Evolutionary conservation across 2,113 vertebrate genomes (phyloP).

Genomic region (Melanerpes aurifrons): DNA sequence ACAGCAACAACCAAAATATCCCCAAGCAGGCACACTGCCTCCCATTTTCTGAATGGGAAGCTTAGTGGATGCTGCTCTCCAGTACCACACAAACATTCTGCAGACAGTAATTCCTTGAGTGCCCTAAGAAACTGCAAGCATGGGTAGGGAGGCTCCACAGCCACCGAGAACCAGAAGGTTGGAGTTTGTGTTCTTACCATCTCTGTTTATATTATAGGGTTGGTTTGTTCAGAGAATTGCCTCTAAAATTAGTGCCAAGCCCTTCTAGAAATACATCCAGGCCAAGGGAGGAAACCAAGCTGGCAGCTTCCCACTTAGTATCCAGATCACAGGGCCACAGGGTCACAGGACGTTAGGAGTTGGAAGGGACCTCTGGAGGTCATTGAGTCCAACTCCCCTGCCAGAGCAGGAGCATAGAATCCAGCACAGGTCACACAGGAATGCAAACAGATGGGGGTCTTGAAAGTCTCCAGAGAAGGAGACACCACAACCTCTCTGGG

Average conservation of each 20-base stretch:
- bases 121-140: neutral
- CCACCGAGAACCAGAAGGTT: neutral
- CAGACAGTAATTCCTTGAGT: neutral
- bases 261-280: neutral
- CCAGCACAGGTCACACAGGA: no score
- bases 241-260: neutral
- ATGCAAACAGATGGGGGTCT: no score
- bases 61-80: constrained; percentile 8
- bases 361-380: no score
- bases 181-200: neutral
- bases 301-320: neutral
- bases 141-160: neutral
- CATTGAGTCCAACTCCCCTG: no score
- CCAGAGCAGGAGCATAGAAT: no score
- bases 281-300: neutral
- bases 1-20: neutral
- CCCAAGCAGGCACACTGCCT: neutral
- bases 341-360: no score
- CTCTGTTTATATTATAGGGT: neutral
- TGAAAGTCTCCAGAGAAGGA: no score
- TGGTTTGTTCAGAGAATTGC: neutral
- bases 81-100: neutral
- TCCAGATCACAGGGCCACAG: no score
- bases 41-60: neutral
- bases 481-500: no score